Conservation (phyloP, 2,888 invertebrate genomes). For the Scaeva pyrastri region DNA sequence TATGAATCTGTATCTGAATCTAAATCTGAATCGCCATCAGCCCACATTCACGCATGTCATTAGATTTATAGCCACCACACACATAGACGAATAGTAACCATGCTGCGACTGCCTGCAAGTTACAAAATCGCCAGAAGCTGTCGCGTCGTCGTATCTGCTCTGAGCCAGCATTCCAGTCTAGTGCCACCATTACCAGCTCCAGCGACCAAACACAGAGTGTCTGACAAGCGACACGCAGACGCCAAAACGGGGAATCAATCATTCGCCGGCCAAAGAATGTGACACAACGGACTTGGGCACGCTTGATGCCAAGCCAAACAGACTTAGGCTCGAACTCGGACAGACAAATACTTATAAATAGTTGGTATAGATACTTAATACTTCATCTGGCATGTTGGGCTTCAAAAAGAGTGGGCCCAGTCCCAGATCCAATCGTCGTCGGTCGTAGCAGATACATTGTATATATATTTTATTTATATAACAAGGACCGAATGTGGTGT, state of each 20-base stretch:
- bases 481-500: conserved; percentile 59
- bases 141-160: conserved; percentile 39
- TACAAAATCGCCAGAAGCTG: conserved; percentile 54
- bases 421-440: no score
- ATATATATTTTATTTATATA: neutral
- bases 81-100: conserved; percentile 28
- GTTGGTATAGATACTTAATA: conserved; percentile 13
- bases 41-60: conserved; percentile 75
- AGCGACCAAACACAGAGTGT: conserved; percentile 37
- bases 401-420: conserved; percentile 43
- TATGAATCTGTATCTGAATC: conserved; percentile 51
- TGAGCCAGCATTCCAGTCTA: conserved; percentile 55
- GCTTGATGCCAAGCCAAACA: neutral
- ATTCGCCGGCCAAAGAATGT: conserved; percentile 64
- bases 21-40: conserved; percentile 61
- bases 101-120: conserved; percentile 13
- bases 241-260: conserved; percentile 73
- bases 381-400: conserved; percentile 21
- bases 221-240: conserved; percentile 73
- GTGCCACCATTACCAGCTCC: conserved; percentile 21
- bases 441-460: neutral
- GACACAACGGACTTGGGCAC: conserved; percentile 62
- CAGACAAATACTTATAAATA: conserved; percentile 46
- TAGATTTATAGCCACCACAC: conserved; percentile 72
- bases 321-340: neutral